A percentile compares a stretch with the other conserved stretches of the same genome.
These are phyloP conservation scores for Cyaniris semiargus DNA, from an alignment of 2,888 invertebrate species.

Conservation along the genomic window DNA sequence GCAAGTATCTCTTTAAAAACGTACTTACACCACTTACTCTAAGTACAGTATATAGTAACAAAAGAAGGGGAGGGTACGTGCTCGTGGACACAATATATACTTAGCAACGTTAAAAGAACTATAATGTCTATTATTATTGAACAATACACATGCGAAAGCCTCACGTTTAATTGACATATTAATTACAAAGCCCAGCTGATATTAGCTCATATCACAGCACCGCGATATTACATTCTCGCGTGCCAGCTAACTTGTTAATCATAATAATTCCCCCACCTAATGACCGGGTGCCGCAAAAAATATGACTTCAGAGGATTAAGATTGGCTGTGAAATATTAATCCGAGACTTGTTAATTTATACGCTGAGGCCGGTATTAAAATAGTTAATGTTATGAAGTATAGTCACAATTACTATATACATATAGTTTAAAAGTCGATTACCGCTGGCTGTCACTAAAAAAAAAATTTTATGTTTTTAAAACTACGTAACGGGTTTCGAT, in stretches of 20 bases:
- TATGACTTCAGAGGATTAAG: constrained; percentile 21
- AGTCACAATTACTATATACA: no score
- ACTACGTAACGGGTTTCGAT: no score
- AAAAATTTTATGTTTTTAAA: no score
- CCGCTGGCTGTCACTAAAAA: no score
- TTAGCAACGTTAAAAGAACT: no score
- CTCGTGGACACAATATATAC: no score
- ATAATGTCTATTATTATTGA: no score
- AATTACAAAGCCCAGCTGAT: not conserved
- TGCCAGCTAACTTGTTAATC: constrained; percentile 28
- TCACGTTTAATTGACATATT: constrained; percentile 13
- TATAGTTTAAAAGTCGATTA: no score
- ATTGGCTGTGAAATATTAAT: constrained; percentile 10
- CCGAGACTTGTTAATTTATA: constrained; percentile 8
- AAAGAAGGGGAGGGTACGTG: no score
- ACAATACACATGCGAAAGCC: not conserved
- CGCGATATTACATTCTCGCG: constrained; percentile 21
- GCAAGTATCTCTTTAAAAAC: no score
- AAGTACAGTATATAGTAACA: no score
- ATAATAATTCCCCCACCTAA: constrained; percentile 17
- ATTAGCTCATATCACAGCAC: constrained; percentile 1
- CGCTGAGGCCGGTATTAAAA: not conserved
- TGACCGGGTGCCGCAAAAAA: constrained; percentile 21
- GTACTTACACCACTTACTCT: no score
- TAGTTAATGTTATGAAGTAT: not conserved